Evolutionary conservation across 2,888 invertebrate species (phyloP).

Genomic region (Pandemis heparana): DNA sequence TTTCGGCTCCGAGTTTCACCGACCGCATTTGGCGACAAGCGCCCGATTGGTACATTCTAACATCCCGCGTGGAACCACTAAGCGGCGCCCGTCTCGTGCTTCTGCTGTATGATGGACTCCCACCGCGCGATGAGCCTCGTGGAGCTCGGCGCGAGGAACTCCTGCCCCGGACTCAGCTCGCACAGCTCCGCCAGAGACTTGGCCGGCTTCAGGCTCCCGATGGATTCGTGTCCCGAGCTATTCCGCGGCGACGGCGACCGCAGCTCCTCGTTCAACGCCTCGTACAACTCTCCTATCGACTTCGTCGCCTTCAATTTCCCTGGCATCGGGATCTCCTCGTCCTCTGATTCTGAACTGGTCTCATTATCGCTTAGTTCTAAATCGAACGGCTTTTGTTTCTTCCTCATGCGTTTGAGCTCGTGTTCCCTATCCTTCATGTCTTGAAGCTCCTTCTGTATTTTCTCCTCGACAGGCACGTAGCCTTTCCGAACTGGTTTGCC

Average conservation of each 20-base stretch:
- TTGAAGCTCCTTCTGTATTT: slow-evolving; percentile 93
- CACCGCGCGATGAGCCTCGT: slow-evolving; percentile 91
- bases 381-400: slow-evolving; percentile 87
- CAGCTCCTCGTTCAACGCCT: slow-evolving; percentile 81
- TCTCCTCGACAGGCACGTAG: slow-evolving; percentile 94
- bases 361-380: slow-evolving; percentile 87
- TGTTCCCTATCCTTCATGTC: slow-evolving; percentile 94
- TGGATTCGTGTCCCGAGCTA: slow-evolving; percentile 76
- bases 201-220: slow-evolving; percentile 87
- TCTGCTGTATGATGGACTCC: slow-evolving; percentile 91
- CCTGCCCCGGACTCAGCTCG: slow-evolving; percentile 87
- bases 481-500: slow-evolving; percentile 90
- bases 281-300: slow-evolving; percentile 89
- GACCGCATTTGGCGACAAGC: slow-evolving; percentile 51
- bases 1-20: slow-evolving; percentile 47
- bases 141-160: slow-evolving; percentile 88
- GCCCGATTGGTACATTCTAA: slow-evolving; percentile 48
- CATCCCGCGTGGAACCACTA: slow-evolving; percentile 58
- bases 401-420: slow-evolving; percentile 90
- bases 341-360: slow-evolving; percentile 84
- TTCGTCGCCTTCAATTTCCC: slow-evolving; percentile 88
- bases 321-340: slow-evolving; percentile 86
- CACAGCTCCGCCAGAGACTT: slow-evolving; percentile 89
- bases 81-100: slow-evolving; percentile 84
- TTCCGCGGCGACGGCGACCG: slow-evolving; percentile 79